Base-by-base conservation (phyloP, 2,888 invertebrate genomes). In the Iselma pallidipennis region DNA sequence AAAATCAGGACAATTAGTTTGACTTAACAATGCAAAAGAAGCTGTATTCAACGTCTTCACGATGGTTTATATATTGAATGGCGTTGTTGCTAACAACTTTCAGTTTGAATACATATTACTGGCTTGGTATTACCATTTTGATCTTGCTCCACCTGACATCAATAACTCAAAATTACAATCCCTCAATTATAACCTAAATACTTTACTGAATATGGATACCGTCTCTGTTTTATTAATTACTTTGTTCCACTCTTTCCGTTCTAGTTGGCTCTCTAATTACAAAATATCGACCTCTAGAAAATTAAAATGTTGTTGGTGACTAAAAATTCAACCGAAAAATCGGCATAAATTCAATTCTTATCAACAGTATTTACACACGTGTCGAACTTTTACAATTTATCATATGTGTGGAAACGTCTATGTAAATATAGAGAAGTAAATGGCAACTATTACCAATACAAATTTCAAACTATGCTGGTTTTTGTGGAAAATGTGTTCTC, bases 1-100 rank as follows among this genome's bases (percentile, higher is more conserved):
- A 60, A 64, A 64, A 55, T 57, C 57, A 55, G 57, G 57, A 64
- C 64, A 64, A 64, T 64, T 64, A 64, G 60, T 51, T 57, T 26
- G 56, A 21, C 7, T 59, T 31, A 49, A 33, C 33, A 5, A 4
- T 14, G 14, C 16, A 3, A 16, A 16, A 21, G 4, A 14, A 33
- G 6, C 14, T 33, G 33, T 55, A 59, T 62, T 62, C 62, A 59
- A 10, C 56, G 59, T 57, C 60, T 55, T 56, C 56, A 49, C 50
- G 9, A 10, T 42, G 21, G 21, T 21, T 42, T 42, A 10, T 42
- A 42, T 37, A n/a, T 16, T 12, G 12, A 33, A 33, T 29, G 9
- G 9, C 12, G 29, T 29, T 29, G 14, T 33, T 33, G 9, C n/a
- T n/a, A n/a, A n/a, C n/a, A n/a, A n/a, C n/a, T n/a, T n/a, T n/a